Conservation (phyloP, 2,797 vertebrate genomes). For the Rhinatrema bivittatum region DNA sequence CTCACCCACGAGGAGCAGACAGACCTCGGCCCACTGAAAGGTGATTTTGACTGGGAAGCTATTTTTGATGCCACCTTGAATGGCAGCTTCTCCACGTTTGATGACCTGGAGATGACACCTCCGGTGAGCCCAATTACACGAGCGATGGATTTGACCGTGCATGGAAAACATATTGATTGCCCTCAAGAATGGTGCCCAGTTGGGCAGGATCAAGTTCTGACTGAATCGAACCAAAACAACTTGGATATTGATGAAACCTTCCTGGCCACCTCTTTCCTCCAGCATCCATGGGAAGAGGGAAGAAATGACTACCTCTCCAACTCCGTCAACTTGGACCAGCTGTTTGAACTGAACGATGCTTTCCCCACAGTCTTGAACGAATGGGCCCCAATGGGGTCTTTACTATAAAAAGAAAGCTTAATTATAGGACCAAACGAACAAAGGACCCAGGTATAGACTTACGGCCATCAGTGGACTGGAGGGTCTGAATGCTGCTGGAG, state of each 20-base stretch:
- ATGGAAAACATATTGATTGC: constrained; percentile 53
- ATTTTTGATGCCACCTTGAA: constrained; percentile 72
- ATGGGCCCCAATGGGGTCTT: constrained; percentile 59
- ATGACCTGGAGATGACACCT: constrained; percentile 62
- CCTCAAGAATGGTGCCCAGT: constrained; percentile 48
- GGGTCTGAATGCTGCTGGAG: constrained; percentile 11
- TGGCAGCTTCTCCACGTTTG: constrained; percentile 64
- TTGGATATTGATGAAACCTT: constrained; percentile 81
- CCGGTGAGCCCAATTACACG: constrained; percentile 58
- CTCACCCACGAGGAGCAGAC: constrained; percentile 72
- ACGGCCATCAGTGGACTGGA: constrained; percentile 4
- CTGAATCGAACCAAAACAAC: constrained; percentile 51
- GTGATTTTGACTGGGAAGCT: constrained; percentile 91
- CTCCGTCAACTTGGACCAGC: constrained; percentile 68
- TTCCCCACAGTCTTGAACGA: constrained; percentile 60
- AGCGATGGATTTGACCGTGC: constrained; percentile 57
- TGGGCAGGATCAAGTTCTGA: constrained; percentile 42
- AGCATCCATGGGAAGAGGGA: constrained; percentile 77
- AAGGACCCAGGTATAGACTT: not conserved
- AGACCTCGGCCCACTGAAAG: constrained; percentile 80
- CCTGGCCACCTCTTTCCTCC: constrained; percentile 80
- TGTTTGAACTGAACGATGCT: constrained; percentile 69
- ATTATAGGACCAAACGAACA: no score
- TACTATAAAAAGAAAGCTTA: no score
- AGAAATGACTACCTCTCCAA: constrained; percentile 62